Conservation (phyloP, 1,140 invertebrate genomes). For the Aphaenogaster rudis region DNA sequence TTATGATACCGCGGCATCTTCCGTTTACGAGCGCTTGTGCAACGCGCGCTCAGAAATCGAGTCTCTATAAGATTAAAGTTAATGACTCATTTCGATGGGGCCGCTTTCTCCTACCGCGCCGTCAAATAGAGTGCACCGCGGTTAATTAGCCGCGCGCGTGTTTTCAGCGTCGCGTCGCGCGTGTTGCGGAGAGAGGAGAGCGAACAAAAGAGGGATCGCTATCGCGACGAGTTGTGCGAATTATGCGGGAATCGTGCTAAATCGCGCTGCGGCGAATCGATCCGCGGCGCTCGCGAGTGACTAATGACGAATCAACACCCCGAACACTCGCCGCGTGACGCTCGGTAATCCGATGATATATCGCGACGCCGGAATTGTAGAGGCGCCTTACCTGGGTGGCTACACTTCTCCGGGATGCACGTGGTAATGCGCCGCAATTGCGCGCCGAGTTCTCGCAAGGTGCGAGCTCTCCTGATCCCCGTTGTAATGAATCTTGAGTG, state of each 20-base stretch:
- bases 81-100: slow-evolving; percentile 49
- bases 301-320: slow-evolving; percentile 31
- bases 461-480: background rate
- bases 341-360: slow-evolving; percentile 19
- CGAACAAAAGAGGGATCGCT: background rate
- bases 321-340: background rate
- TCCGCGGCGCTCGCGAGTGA: background rate
- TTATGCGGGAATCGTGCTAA: slow-evolving; percentile 3
- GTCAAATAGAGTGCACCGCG: slow-evolving; percentile 9
- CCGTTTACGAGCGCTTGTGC: slow-evolving; percentile 31
- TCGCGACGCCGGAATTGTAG: slow-evolving; percentile 12
- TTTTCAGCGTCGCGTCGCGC: background rate
- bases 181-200: background rate
- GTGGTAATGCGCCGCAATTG: slow-evolving; percentile 1
- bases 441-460: background rate
- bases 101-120: slow-evolving; percentile 49
- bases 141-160: slow-evolving; percentile 36
- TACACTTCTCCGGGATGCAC: background rate
- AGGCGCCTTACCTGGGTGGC: background rate
- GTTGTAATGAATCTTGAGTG: background rate
- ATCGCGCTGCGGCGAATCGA: background rate
- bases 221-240: slow-evolving; percentile 20
- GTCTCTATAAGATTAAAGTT: slow-evolving; percentile 45
- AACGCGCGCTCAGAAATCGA: slow-evolving; percentile 40
- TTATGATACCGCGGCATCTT: background rate